Conservation (phyloP, 2,113 vertebrate genomes). For the Holacanthus passer region DNA sequence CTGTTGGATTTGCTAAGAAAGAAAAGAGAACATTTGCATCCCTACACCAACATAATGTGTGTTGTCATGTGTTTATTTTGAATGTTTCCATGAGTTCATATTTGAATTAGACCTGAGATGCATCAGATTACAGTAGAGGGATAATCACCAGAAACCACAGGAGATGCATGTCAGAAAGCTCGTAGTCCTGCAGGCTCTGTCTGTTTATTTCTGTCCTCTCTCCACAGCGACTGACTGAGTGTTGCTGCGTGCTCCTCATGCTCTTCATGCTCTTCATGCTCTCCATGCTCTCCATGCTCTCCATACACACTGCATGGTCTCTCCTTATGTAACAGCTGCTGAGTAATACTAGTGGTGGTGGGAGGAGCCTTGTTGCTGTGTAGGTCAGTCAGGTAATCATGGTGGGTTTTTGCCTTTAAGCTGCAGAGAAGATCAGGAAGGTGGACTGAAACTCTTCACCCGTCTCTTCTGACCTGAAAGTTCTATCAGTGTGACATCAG, state of each 20-base stretch:
- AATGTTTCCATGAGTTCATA: background rate
- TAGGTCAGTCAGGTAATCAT: background rate
- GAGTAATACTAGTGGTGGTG: background rate
- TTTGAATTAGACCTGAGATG: background rate
- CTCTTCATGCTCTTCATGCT: too few relatives aligned
- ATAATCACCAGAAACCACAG: background rate
- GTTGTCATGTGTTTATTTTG: background rate
- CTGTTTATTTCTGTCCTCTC: background rate
- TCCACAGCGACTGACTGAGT: background rate
- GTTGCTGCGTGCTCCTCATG: background rate
- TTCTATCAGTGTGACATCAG: background rate
- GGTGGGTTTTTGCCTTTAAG: slow-evolving; percentile 19
- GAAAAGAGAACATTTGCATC: too few relatives aligned
- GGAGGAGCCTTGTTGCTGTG: slow-evolving; percentile 1
- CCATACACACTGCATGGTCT: background rate
- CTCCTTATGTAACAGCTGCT: slow-evolving; percentile 39
- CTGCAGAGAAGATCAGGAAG: slow-evolving; percentile 19
- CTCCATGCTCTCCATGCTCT: slow-evolving; percentile 1
- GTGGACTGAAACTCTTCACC: background rate
- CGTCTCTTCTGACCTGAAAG: background rate
- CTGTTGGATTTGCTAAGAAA: too few relatives aligned
- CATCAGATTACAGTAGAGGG: background rate
- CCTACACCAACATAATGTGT: background rate
- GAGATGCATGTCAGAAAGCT: background rate
- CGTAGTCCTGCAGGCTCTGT: background rate